A percentile compares a stretch with the other conserved stretches of the same genome.
Conservation (phyloP, 2,797 vertebrate genomes). For the Ctenopoma kingsleyae region DNA sequence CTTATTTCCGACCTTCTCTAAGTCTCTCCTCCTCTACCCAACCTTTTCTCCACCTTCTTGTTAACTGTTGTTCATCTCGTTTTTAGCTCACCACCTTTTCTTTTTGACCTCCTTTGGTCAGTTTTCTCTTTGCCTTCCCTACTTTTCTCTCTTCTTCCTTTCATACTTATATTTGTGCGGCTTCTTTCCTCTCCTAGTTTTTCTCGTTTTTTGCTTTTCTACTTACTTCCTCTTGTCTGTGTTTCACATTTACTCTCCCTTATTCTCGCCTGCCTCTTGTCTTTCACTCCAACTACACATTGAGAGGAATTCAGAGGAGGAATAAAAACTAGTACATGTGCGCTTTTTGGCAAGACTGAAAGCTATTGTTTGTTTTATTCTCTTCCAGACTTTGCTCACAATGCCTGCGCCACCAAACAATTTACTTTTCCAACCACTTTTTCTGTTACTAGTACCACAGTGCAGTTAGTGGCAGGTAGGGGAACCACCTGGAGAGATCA, state of each 20-base stretch:
- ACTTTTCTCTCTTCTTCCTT: background rate
- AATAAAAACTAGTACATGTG: background rate
- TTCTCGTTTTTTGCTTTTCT: background rate
- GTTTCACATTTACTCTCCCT: background rate
- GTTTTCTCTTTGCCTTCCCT: background rate
- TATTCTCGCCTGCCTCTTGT: background rate
- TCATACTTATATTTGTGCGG: background rate
- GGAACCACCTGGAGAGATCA: conserved; percentile 42
- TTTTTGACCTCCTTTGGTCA: background rate
- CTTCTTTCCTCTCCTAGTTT: background rate
- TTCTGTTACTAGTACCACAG: background rate
- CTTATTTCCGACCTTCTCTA: conserved; percentile 34
- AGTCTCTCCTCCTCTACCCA: conserved; percentile 9
- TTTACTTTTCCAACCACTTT: background rate
- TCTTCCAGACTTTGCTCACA: conserved; percentile 5
- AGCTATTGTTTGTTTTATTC: background rate
- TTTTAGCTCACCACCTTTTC: conserved; percentile 14
- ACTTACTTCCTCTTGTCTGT: too few species aligned
- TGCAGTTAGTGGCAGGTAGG: conserved; percentile 21
- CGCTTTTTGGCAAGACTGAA: background rate
- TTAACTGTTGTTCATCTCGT: conserved; percentile 10
- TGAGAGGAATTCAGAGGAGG: background rate
- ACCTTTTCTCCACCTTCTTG: background rate
- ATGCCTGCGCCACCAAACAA: background rate
- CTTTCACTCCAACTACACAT: background rate